Percentiles rank a stretch among this genome's conserved stretches.
Conservation (phyloP, 2,797 vertebrate genomes). For the Pangasius sanitwongsei region DNA sequence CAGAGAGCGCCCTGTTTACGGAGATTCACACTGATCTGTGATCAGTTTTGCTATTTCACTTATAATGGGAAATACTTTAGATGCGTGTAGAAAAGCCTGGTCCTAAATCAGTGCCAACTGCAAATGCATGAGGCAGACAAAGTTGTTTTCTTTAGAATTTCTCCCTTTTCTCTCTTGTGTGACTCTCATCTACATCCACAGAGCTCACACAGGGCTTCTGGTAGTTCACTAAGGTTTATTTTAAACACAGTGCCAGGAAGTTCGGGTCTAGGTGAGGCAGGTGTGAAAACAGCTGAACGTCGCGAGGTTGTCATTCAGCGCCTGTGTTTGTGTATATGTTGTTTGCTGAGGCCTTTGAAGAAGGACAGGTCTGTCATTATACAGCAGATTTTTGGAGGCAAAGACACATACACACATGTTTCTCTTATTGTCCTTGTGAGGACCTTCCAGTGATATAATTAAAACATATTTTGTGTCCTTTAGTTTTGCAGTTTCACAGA, state of each 20-base stretch:
- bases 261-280: background rate
- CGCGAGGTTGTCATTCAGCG: background rate
- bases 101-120: background rate
- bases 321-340: background rate
- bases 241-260: background rate
- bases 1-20: constrained; percentile 57
- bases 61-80: background rate
- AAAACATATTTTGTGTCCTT: background rate
- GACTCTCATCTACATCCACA: background rate
- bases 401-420: background rate
- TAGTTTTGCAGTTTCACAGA: background rate
- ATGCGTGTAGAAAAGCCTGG: background rate
- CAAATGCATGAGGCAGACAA: background rate
- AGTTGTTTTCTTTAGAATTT: background rate
- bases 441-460: background rate
- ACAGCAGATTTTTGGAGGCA: constrained; percentile 15
- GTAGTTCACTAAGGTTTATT: background rate
- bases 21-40: constrained; percentile 12
- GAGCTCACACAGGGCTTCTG: background rate
- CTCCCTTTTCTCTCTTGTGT: background rate
- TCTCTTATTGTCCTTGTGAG: no score
- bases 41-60: background rate
- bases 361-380: constrained; percentile 13
- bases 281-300: constrained; percentile 3
- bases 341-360: constrained; percentile 23